Evolutionary conservation across 1,140 invertebrate species (phyloP), one percentile per base, ranked within the genome.

Genomic region (Philopotamus ludificatus): DNA sequence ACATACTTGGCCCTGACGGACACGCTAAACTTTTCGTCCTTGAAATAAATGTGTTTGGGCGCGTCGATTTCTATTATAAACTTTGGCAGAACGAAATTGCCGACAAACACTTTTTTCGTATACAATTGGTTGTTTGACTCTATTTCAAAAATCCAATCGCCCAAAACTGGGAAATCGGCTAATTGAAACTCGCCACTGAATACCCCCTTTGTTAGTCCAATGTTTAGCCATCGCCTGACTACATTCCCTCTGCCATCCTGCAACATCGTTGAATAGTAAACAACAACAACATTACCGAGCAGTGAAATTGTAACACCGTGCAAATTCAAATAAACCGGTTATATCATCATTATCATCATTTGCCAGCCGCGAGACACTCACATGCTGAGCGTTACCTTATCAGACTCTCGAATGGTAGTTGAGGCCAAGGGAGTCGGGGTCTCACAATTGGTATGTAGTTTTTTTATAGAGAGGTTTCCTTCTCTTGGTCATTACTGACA

Each of bases 31-130:
- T 86, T 84, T 20, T 87, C 87, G 59, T 94, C 89, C 60, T 87
- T 88, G 73, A 93, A 90, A 1, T 90, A 88, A 0, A 90, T 82
- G 76, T 94, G 92, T 64, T 89, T 83, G 1, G 92, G 88, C 0
- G 92, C 84, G 51, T 91, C 85, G 20, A 97, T 84, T 0, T 85
- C 83, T 15, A 98, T 91, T 74, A 95, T 86, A 77, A 95, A 98
- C 72, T 96, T 95, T 0, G 95, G 95, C 26, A 95, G 77, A 22
- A 98, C 89, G 76, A 97, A 98, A 79, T 97, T 92, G 1, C 92
- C 92, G 10, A 97, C 90, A 73, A 89, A 82, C 63, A 97, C 88
- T 2, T 76, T 79, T 72, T 89, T 89, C 42, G 84, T 84, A 70
- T 87, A 90, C 0, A 77, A 86, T 75, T 90, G 86, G 64, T 83